Evolutionary conservation across 2,888 invertebrate genomes (phyloP).

Genomic region (Eupithecia insigniata): DNA sequence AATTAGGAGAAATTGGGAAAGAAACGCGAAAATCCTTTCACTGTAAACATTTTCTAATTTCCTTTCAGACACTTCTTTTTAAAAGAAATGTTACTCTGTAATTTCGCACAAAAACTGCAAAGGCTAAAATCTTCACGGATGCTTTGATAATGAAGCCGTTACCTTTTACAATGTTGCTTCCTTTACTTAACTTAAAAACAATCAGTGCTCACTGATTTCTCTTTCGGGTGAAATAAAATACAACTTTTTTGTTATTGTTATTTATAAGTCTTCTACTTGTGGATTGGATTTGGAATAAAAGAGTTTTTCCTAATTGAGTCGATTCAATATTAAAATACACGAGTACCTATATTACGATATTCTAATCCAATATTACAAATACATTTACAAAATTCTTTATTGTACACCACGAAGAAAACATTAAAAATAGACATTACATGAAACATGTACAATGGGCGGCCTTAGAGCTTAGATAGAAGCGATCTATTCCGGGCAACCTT

Average conservation of each 20-base stretch:
- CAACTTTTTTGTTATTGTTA: neutral
- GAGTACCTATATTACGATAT: too few species aligned
- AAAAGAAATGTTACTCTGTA: neutral
- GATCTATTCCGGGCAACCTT: too few species aligned
- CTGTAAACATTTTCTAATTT: neutral
- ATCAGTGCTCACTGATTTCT: neutral
- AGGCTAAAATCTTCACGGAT: neutral
- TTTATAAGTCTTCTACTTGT: too few species aligned
- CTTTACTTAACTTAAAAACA: neutral
- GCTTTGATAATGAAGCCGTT: constrained; percentile 1
- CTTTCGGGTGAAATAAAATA: neutral
- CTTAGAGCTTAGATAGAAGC: too few species aligned
- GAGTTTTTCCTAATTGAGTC: too few species aligned
- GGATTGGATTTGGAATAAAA: too few species aligned
- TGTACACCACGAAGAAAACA: too few species aligned
- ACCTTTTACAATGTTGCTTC: neutral
- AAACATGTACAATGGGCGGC: too few species aligned
- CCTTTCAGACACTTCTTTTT: neutral
- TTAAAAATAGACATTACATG: too few species aligned
- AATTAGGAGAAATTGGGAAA: neutral
- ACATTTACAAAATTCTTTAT: too few species aligned
- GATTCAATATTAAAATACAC: too few species aligned
- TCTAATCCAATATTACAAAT: too few species aligned
- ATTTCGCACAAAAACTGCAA: neutral
- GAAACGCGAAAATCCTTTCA: neutral